phyloP scores from a whole-genome alignment of 2,797 vertebrate genomes.

The Kryptolebias ocellatus region DNA sequence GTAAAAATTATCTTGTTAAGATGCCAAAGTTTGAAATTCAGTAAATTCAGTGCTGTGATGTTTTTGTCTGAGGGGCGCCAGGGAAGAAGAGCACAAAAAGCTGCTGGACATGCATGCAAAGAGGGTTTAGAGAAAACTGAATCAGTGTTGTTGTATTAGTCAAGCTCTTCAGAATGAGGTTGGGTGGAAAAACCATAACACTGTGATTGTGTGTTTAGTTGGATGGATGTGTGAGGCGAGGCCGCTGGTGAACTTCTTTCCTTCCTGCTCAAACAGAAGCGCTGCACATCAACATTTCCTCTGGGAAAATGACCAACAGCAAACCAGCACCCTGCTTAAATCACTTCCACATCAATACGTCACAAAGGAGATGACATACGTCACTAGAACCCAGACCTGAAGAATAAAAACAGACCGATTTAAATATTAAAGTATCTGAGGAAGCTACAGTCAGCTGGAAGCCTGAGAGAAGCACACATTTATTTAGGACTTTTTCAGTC shows the following conservation, averaged over 20 bases:
- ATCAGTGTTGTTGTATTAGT: not conserved
- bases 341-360: not conserved
- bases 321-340: not conserved
- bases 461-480: too few relatives aligned
- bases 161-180: conserved; percentile 3
- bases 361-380: not conserved
- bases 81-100: not conserved
- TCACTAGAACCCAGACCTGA: too few relatives aligned
- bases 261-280: not conserved
- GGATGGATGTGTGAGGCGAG: not conserved
- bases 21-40: not conserved
- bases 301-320: not conserved
- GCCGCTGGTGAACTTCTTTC: conserved; percentile 8
- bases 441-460: too few relatives aligned
- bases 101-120: not conserved
- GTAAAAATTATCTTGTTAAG: conserved; percentile 2
- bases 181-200: conserved; percentile 5
- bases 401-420: too few relatives aligned
- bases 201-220: not conserved
- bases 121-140: not conserved
- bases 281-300: not conserved
- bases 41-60: too few relatives aligned
- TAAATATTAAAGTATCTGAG: too few relatives aligned
- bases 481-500: too few relatives aligned
- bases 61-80: not conserved